A percentile compares a stretch with the other conserved stretches of the same genome.
Evolutionary conservation across 2,113 vertebrate species (phyloP).

Genomic region (Antechinus flavipes): DNA sequence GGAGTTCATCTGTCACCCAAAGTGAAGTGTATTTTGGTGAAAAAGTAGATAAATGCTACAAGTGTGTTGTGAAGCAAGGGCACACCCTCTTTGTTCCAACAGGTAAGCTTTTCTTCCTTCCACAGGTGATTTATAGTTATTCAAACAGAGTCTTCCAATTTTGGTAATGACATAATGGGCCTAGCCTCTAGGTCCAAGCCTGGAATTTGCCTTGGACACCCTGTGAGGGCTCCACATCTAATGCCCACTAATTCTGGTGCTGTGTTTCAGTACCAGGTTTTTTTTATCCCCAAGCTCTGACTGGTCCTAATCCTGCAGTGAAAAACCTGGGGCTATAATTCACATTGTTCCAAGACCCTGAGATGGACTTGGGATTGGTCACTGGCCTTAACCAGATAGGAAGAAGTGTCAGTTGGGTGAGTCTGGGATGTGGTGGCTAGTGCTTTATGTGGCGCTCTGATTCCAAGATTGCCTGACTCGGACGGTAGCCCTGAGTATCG

Average conservation of each 20-base stretch:
- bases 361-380: neutral
- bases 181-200: neutral
- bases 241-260: neutral
- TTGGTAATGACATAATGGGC: slow-evolving; percentile 4
- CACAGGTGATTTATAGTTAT: slow-evolving; percentile 4
- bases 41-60: slow-evolving; percentile 94
- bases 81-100: slow-evolving; percentile 98
- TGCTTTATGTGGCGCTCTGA: neutral
- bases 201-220: neutral
- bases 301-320: neutral
- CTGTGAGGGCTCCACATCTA: slow-evolving; percentile 3
- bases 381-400: neutral
- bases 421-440: neutral
- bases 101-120: slow-evolving; percentile 82
- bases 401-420: neutral
- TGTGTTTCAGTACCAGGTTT: neutral
- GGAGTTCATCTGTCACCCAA: slow-evolving; percentile 99
- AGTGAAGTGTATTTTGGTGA: slow-evolving; percentile 99
- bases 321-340: slow-evolving; percentile 1
- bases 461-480: neutral
- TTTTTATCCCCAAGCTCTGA: neutral
- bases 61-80: slow-evolving; percentile 94
- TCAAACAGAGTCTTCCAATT: neutral
- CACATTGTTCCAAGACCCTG: neutral
- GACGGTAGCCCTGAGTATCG: neutral